phyloP scores from a whole-genome alignment of 2,888 invertebrate species.

The Ganaspis brasiliensis region DNA sequence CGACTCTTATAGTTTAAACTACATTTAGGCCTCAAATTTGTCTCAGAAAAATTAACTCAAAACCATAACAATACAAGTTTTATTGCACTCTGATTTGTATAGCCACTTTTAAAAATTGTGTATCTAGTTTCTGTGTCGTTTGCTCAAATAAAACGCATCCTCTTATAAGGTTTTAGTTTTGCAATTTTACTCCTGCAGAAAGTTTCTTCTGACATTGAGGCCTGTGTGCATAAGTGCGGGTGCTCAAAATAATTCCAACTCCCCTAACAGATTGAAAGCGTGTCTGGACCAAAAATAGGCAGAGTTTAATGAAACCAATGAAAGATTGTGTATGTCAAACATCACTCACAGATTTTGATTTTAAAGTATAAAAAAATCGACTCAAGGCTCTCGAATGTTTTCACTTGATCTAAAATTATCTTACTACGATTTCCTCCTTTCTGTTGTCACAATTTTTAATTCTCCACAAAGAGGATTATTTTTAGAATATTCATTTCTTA shows the following conservation, averaged over 20 bases:
- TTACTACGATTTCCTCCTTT: background rate
- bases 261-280: conserved; percentile 67
- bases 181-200: background rate
- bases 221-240: conserved; percentile 24
- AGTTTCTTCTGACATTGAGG: conserved; percentile 9
- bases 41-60: background rate
- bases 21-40: background rate
- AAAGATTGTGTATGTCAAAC: conserved; percentile 7
- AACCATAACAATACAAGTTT: no score
- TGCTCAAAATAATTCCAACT: conserved; percentile 72
- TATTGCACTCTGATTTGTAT: no score
- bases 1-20: background rate
- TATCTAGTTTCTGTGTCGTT: no score
- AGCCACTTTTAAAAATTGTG: no score
- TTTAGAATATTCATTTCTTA: no score
- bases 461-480: no score
- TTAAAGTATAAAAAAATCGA: background rate
- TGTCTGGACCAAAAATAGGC: conserved; percentile 70
- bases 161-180: background rate
- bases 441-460: no score
- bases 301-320: conserved; percentile 44
- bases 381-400: background rate
- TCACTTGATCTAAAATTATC: conserved; percentile 4
- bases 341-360: conserved; percentile 4
- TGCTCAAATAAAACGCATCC: no score